These are phyloP conservation scores for Cephus pulcher DNA, from an alignment of 2,888 invertebrate species.

Conservation along the genomic window DNA sequence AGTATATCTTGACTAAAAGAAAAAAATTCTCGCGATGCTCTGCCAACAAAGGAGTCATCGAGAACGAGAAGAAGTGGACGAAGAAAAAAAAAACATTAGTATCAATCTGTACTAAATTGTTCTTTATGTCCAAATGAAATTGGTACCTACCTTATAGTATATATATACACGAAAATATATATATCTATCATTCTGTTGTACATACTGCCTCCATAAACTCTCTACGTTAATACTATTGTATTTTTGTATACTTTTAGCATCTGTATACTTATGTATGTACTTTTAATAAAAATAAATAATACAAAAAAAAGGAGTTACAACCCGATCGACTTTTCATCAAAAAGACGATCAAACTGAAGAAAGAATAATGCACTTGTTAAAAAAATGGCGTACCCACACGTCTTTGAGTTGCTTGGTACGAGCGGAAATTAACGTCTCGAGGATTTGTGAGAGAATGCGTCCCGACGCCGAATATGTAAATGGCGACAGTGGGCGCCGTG, in stretches of 20 bases:
- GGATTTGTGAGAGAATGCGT: neutral
- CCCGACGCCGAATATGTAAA: neutral
- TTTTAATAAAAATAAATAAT: slow-evolving; percentile 53
- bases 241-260: slow-evolving; percentile 59
- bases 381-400: neutral
- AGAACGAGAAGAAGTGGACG: neutral
- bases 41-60: neutral
- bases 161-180: slow-evolving; percentile 46
- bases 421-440: neutral
- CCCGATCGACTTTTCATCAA: neutral
- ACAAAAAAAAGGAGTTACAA: slow-evolving; percentile 8
- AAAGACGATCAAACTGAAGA: neutral
- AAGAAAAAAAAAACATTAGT: slow-evolving; percentile 17
- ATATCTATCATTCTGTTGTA: slow-evolving; percentile 37
- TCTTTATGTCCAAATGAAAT: slow-evolving; percentile 35
- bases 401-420: neutral
- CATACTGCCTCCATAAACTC: slow-evolving; percentile 51
- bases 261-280: slow-evolving; percentile 53
- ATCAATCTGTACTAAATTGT: slow-evolving; percentile 36
- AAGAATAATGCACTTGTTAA: neutral
- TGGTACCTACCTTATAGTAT: slow-evolving; percentile 28
- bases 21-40: neutral
- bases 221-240: slow-evolving; percentile 57
- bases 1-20: neutral
- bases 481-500: neutral